Base-by-base conservation (phyloP, 2,797 vertebrate genomes). In the Xenops minutus region DNA sequence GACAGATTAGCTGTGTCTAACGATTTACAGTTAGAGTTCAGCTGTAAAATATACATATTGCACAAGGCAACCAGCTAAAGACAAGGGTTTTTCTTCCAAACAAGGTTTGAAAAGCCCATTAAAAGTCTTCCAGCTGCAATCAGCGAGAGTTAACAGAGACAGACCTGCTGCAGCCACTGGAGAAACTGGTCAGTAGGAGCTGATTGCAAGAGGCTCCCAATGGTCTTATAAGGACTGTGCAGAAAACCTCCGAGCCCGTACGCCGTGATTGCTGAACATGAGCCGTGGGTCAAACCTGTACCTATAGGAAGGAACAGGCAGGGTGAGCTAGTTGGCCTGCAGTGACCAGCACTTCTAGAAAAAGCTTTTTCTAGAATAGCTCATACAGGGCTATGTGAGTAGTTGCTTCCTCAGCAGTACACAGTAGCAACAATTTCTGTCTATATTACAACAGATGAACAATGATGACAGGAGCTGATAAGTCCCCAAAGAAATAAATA, bases 281-380 rank as follows among this genome's bases (percentile, higher is more conserved):
- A 99, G 98, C 16, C 98, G 98, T 10, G 99, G 99, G 88, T 99
- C 98, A 82, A 99, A 99, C 88, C 97, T 98, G 86, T 99, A 99
- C 88, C 99, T 99, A 15, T 0, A 81, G 64, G 54, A 41, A 85
- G 75, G 37, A 77, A 67, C 12, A 46, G 64, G 12, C 34, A 24
- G 27, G 1, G 19, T 88, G 26, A 96, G 66, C 41, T 34, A 15
- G 9, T 19, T 21, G 36, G n/a, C 30, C 17, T 26, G 24, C 14
- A 36, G 68, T 10, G 26, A 58, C 16, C 52, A 51, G 30, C 7
- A 3, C 59, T 37, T 54, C 64, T 22, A 46, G 22, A 51, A 81
- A 67, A 0, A 84, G 22, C n/a, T 74, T 23, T n/a, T 49, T 63
- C 78, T 44, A 21, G 1, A 41, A 48, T 4, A 79, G 52, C 67